Evolutionary conservation across 2,888 invertebrate genomes (phyloP).

Genomic region (Alentia gelatinosa): DNA sequence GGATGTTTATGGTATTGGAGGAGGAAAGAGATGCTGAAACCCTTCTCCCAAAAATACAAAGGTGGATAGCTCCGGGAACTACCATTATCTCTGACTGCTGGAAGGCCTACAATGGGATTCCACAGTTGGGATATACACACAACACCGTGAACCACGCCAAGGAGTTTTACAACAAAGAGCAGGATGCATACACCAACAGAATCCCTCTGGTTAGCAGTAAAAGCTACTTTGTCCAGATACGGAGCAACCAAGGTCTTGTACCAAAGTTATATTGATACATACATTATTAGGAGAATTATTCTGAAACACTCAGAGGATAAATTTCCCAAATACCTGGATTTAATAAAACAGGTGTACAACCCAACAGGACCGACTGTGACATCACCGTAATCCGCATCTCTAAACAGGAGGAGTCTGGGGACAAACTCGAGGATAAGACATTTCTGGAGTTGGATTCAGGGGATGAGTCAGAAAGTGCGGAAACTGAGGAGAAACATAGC

Average conservation of each 20-base stretch:
- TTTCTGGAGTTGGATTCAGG: not conserved
- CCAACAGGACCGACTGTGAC: not conserved
- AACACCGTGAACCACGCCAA: conserved; percentile 65
- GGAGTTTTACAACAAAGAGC: conserved; percentile 65
- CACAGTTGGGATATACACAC: conserved; percentile 62
- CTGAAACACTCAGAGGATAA: not conserved
- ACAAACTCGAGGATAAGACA: not conserved
- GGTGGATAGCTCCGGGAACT: conserved; percentile 64
- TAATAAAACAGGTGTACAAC: conserved; percentile 10
- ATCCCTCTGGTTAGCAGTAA: conserved; percentile 31
- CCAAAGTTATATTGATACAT: not conserved
- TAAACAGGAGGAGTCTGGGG: not conserved
- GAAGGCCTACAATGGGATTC: conserved; percentile 60
- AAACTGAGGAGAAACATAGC: not conserved
- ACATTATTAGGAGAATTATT: not conserved
- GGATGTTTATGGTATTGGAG: conserved; percentile 62
- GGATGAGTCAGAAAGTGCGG: not conserved
- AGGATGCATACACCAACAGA: conserved; percentile 64
- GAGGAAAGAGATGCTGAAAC: conserved; percentile 57
- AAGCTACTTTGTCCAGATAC: conserved; percentile 35
- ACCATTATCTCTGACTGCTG: conserved; percentile 62
- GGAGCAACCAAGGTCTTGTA: conserved; percentile 30
- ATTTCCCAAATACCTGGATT: not conserved
- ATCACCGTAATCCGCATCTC: not conserved
- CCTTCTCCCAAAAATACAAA: conserved; percentile 62